Evolutionary conservation across 1,140 invertebrate species (phyloP), one percentile per base, ranked within the genome.

Genomic region (Probaryconus sp.): DNA sequence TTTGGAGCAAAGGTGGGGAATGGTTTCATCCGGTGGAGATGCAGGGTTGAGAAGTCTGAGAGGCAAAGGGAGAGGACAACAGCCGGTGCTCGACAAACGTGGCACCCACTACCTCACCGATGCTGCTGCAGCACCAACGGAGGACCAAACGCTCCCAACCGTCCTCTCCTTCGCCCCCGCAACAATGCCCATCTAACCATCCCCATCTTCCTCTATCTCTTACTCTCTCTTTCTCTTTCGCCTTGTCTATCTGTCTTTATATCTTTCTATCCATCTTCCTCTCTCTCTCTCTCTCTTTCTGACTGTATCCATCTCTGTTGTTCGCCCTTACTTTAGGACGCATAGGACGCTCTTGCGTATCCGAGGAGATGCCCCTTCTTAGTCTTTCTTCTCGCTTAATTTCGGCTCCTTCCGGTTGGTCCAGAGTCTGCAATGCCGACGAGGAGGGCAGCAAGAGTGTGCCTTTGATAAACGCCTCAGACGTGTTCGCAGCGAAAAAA

Each of bases 71-170:
- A 45, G 58, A 56, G 71, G 75, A 80, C 79, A 82, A 82, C 84
- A 85, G 84, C 79, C 83, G 84, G 83, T 83, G 78, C 72, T 77
- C 79, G 83, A 79, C 71, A 78, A 83, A 79, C 79, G 43, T 58
- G 61, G 67, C 76, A 77, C 74, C 81, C 83, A 85, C 82, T 81
- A 76, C 65, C 75, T 53, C 60, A 45, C 67, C 43, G 82, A 82
- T 73, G 81, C 78, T 83, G 80, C 78, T 79, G 65, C 71, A 68
- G 60, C 71, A 38, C 79, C 81, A 64, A 40, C 53, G 37, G 33
- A 53, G 60, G 55, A 67, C 50, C 55, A 53, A 24, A 45, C 31
- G 30, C 28, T n/a, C 1, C 16, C 31, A 5, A 37, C 10, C 38
- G 28, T 24, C 35, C 20, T 10, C 16, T 5, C 1, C 20, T 6